Conservation (phyloP, 2,888 invertebrate species). For the Patella caerulea region DNA sequence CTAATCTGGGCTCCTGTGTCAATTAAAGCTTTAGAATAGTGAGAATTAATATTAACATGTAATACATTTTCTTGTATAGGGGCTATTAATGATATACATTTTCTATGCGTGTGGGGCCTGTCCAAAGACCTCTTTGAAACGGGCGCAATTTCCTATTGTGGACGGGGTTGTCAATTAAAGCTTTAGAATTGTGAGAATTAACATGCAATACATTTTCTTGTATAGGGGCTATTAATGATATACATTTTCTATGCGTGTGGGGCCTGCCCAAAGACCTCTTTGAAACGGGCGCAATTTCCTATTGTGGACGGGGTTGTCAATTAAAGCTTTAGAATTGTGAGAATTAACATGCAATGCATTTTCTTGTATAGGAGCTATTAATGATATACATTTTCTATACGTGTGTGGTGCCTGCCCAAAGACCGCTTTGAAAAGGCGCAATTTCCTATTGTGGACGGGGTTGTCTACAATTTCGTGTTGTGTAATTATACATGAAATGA, state of each 20-base stretch:
- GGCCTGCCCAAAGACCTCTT: not conserved
- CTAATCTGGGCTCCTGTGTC: not conserved
- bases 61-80: not conserved
- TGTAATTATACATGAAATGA: no score
- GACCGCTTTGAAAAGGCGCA: not conserved
- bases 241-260: not conserved
- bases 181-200: no score
- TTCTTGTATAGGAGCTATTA: not conserved
- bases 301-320: not conserved
- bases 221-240: not conserved
- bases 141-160: not conserved
- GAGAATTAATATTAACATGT: not conserved
- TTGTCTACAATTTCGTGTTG: no score
- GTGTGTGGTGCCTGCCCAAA: not conserved
- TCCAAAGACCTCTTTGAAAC: not conserved
- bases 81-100: not conserved
- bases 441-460: no score
- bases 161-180: no score
- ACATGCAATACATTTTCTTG: no score
- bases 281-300: not conserved
- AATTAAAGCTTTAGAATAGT: not conserved
- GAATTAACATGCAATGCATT: no score
- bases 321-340: no score
- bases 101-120: not conserved
- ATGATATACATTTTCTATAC: not conserved